These are phyloP conservation scores for Babylonia areolata DNA, from an alignment of 1,140 invertebrate species.

Conservation along the genomic window DNA sequence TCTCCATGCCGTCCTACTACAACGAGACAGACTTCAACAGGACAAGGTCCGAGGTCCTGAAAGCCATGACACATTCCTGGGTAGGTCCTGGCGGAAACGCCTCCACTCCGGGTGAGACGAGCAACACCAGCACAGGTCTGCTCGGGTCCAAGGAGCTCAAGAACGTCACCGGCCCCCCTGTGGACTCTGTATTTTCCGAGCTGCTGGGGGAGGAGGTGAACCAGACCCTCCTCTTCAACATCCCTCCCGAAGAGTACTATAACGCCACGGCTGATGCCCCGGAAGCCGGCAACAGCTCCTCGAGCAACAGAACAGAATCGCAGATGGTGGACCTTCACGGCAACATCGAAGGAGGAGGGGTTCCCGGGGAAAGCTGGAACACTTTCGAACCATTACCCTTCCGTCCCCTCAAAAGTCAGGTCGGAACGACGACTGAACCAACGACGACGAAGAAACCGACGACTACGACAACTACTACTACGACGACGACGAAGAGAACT, in stretches of 20 bases:
- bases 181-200: background rate
- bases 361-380: background rate
- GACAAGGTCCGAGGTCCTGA: background rate
- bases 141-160: background rate
- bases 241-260: background rate
- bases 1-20: constrained; percentile 4
- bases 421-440: background rate
- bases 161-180: background rate
- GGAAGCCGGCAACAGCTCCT: background rate
- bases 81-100: background rate
- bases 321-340: background rate
- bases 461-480: background rate
- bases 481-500: background rate
- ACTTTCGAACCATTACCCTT: background rate
- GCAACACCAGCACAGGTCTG: background rate
- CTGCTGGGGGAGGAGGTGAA: background rate
- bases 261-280: background rate
- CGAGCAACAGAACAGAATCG: background rate
- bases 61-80: background rate
- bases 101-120: background rate
- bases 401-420: background rate
- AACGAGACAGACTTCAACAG: constrained; percentile 26
- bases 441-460: background rate
- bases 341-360: background rate
- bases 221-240: background rate